Evolutionary conservation across 2,888 invertebrate species (phyloP).

Genomic region (Baccha elongata): DNA sequence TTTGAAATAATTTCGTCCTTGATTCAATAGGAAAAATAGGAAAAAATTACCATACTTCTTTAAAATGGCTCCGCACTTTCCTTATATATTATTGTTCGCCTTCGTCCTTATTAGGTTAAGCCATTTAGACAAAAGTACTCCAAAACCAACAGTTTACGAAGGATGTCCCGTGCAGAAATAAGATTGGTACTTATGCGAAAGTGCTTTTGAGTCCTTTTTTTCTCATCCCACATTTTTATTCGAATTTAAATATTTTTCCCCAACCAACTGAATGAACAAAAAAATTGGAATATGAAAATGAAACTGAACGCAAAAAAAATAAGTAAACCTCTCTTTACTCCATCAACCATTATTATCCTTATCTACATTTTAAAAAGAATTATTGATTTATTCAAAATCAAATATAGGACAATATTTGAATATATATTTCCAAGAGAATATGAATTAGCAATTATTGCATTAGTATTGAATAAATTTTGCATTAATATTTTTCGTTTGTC

Average conservation of each 20-base stretch:
- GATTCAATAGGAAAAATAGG: too few relatives aligned
- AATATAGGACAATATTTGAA: conserved; percentile 20
- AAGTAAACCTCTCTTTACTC: background rate
- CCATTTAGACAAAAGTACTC: conserved; percentile 9
- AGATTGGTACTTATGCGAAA: background rate
- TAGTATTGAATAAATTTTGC: conserved; percentile 57
- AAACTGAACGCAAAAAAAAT: background rate
- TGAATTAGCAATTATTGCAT: conserved; percentile 57
- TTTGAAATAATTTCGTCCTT: too few relatives aligned
- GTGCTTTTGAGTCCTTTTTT: conserved; percentile 11
- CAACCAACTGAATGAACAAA: background rate
- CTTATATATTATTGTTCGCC: background rate
- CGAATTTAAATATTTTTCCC: conserved; percentile 18
- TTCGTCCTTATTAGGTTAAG: conserved; percentile 3
- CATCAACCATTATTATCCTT: background rate
- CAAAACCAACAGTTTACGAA: background rate
- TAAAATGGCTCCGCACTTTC: too few relatives aligned
- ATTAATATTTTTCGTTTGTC: conserved; percentile 8
- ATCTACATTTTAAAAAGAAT: background rate
- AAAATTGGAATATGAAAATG: background rate
- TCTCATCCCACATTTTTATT: background rate
- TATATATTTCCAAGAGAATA: background rate
- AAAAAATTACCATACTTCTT: too few relatives aligned
- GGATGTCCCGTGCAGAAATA: background rate
- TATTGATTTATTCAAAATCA: conserved; percentile 30